Evolutionary conservation across 2,113 vertebrate genomes (phyloP).

Genomic region (Cyprinodon tularosa): DNA sequence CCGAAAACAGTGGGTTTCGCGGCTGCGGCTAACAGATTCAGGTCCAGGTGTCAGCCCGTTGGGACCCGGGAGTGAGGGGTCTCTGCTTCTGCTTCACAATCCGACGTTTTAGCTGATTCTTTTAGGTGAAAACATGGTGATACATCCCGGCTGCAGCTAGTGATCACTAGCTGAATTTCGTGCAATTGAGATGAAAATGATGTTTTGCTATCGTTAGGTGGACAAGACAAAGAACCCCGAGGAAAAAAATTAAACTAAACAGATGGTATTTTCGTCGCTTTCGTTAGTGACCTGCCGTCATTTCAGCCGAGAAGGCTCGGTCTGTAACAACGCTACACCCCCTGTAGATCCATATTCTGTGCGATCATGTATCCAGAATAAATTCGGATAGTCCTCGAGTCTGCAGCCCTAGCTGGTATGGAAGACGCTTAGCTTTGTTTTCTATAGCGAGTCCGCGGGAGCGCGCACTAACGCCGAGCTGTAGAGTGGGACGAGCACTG

Average conservation of each 20-base stretch:
- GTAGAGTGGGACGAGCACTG: constrained; percentile 66
- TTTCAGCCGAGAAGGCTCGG: constrained; percentile 65
- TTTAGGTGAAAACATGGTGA: constrained; percentile 79
- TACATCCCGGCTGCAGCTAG: constrained; percentile 73
- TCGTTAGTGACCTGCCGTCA: constrained; percentile 65
- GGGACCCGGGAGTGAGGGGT: constrained; percentile 54
- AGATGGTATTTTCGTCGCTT: constrained; percentile 64
- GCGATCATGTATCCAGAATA: constrained; percentile 38
- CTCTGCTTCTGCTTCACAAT: constrained; percentile 60
- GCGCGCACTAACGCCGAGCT: constrained; percentile 75
- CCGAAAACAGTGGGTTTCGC: constrained; percentile 75
- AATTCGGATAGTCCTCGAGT: constrained; percentile 60
- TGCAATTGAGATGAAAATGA: constrained; percentile 71
- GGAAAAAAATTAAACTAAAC: constrained; percentile 46
- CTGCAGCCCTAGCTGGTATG: constrained; percentile 72
- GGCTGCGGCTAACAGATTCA: constrained; percentile 69
- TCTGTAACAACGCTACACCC: constrained; percentile 70
- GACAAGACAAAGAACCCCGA: constrained; percentile 79
- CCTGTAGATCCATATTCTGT: constrained; percentile 77
- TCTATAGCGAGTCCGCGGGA: constrained; percentile 78
- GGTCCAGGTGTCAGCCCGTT: constrained; percentile 71
- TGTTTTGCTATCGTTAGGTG: constrained; percentile 75
- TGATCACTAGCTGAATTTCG: constrained; percentile 68
- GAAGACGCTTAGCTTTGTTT: constrained; percentile 84
- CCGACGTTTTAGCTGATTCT: constrained; percentile 65